Evolutionary conservation across 2,113 vertebrate species (phyloP).

Genomic region (Rhabdornis inornatus): DNA sequence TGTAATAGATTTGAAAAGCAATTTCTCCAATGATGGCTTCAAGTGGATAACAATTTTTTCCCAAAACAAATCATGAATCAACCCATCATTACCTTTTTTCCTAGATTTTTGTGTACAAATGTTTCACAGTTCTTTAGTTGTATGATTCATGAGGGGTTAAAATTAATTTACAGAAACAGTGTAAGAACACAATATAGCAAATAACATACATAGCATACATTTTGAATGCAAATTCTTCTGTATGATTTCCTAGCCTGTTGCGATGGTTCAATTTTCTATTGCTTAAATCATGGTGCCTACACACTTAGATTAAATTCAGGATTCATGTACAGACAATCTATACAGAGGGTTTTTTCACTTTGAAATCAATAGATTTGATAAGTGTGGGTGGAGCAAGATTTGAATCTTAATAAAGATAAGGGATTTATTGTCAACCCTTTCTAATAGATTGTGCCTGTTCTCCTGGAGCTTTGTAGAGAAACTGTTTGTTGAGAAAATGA

Average conservation of each 20-base stretch:
- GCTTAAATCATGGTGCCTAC: neutral
- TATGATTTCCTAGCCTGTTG: neutral
- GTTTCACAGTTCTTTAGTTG: neutral
- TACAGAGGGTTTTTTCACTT: constrained; percentile 11
- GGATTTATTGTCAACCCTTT: neutral
- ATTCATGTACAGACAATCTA: neutral
- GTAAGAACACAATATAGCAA: neutral
- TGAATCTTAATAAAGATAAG: constrained; percentile 25
- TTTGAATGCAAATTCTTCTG: neutral
- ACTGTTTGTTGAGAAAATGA: neutral
- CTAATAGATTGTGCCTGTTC: neutral
- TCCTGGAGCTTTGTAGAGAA: neutral
- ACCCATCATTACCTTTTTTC: neutral
- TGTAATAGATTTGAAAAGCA: constrained; percentile 54
- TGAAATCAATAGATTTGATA: neutral
- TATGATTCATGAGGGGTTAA: neutral
- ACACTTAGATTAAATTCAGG: neutral
- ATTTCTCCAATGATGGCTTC: constrained; percentile 48
- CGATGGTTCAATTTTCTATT: neutral
- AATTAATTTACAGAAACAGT: constrained; percentile 12
- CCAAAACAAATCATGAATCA: constrained; percentile 48
- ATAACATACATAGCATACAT: neutral
- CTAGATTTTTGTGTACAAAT: neutral
- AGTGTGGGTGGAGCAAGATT: constrained; percentile 8
- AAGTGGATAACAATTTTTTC: constrained; percentile 48